phyloP scores from a whole-genome alignment of 2,888 invertebrate species.

The Tupiocoris notatus region DNA sequence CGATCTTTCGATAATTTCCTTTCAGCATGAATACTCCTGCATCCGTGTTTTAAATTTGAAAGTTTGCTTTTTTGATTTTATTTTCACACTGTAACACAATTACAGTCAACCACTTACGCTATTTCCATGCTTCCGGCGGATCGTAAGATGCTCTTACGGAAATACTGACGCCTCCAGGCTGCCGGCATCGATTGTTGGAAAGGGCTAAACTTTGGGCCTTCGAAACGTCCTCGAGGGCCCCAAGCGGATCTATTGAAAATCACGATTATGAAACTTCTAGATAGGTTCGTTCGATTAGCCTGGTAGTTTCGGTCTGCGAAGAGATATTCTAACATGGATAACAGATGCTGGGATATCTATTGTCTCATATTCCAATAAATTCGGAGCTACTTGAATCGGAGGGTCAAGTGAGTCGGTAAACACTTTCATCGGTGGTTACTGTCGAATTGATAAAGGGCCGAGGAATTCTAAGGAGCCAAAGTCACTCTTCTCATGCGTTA shows the following conservation, averaged over 20 bases:
- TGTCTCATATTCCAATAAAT: too few species aligned
- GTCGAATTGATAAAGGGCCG: neutral
- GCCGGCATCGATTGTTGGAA: conserved; percentile 36
- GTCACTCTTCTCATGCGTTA: too few species aligned
- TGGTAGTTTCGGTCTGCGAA: neutral
- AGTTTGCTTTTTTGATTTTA: too few species aligned
- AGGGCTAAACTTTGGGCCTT: conserved; percentile 26
- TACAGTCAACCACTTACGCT: conserved; percentile 30
- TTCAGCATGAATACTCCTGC: conserved; percentile 20
- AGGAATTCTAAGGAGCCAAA: neutral
- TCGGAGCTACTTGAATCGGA: neutral
- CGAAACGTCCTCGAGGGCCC: conserved; percentile 4
- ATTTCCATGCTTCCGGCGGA: conserved; percentile 37
- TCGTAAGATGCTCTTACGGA: conserved; percentile 26
- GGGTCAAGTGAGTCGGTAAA: neutral
- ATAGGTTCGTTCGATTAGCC: neutral
- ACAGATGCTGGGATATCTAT: too few species aligned
- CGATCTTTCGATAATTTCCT: conserved; percentile 5
- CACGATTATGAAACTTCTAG: neutral
- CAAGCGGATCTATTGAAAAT: conserved; percentile 15
- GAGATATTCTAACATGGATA: neutral
- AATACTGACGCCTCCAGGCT: conserved; percentile 31
- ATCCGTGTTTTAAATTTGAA: too few species aligned
- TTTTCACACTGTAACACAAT: too few species aligned
- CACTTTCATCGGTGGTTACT: neutral